These are phyloP conservation scores for Drosophila arizonae DNA, from an alignment of 1,140 invertebrate species.

Conservation along the genomic window DNA sequence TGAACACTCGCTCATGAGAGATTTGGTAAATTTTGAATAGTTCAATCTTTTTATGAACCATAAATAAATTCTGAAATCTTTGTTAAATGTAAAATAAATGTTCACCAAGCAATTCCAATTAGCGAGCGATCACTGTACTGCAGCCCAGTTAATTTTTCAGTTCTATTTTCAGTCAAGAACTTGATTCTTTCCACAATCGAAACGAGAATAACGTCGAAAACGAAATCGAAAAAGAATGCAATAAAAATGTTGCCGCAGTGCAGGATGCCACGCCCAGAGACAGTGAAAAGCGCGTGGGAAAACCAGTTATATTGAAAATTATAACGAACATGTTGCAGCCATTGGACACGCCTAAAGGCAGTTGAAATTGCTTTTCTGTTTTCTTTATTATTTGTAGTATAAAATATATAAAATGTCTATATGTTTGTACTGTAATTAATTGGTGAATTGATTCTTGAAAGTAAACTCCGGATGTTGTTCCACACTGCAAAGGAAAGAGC, in stretches of 20 bases:
- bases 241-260: slow-evolving; percentile 5
- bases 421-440: slow-evolving; percentile 37
- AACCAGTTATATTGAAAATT: slow-evolving; percentile 74
- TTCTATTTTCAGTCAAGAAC: slow-evolving; percentile 33
- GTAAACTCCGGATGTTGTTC: slow-evolving; percentile 87
- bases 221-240: slow-evolving; percentile 23
- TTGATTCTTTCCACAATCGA: background rate
- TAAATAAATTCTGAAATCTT: background rate
- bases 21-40: background rate
- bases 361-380: slow-evolving; percentile 6
- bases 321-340: slow-evolving; percentile 69
- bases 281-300: slow-evolving; percentile 41
- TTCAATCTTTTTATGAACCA: background rate
- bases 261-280: background rate
- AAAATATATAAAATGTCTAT: background rate
- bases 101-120: background rate
- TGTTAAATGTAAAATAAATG: background rate
- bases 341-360: slow-evolving; percentile 44
- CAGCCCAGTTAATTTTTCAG: slow-evolving; percentile 9
- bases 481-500: slow-evolving; percentile 84
- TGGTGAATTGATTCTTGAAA: slow-evolving; percentile 72
- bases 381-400: slow-evolving; percentile 9
- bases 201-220: slow-evolving; percentile 20
- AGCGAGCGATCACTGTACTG: background rate
- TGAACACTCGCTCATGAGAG: background rate